Evolutionary conservation across 2,888 invertebrate species (phyloP), one percentile per base, ranked within the genome.

Genomic region (Lasioglossum oenotherae): DNA sequence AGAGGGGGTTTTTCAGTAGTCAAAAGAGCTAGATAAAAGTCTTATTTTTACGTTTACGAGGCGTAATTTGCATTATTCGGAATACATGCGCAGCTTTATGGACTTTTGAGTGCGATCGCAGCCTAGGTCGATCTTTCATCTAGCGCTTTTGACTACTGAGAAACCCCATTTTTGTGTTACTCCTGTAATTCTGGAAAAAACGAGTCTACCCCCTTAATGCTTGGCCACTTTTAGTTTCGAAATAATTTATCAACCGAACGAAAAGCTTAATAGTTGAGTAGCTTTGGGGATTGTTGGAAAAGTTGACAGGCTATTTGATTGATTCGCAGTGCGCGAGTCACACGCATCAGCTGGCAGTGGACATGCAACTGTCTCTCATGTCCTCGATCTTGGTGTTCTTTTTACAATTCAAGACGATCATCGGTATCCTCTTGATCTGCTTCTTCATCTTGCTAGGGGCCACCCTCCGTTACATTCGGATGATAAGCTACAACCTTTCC

Each of bases 311-410:
- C 49, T 49, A 2, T n/a, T 53, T 10, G 23, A 53, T 46, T 86
- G 49, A 76, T 83, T 95, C 95, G 19, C 94, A 98, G 98, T 98
- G 98, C 92, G 97, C 97, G 38, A 97, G 97, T 0, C 97, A 97
- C 95, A 97, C 97, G 0, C 97, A 98, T 93, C 97, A 97, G 91
- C 93, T 97, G 87, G 97, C 97, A 0, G 92, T 98, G 90, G 97
- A 98, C 92, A 96, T 97, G 96, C 98, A 98, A 93, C 95, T 98
- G 16, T 97, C 97, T 16, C 94, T 97, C 75, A 89, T 97, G 5
- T 96, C 97, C 27, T 97, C 97, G 0, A 92, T 97, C 5, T 93
- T 97, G 2, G 96, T 97, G 0, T 97, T 97, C 96, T 95, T 97
- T 4, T 95, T 97, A 84, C 96, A 96, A 84, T 96, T 96, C 14